Percentiles rank a stretch among this genome's conserved stretches.
Evolutionary conservation across 1,140 invertebrate species (phyloP).

Genomic region (Drosophila tristis): DNA sequence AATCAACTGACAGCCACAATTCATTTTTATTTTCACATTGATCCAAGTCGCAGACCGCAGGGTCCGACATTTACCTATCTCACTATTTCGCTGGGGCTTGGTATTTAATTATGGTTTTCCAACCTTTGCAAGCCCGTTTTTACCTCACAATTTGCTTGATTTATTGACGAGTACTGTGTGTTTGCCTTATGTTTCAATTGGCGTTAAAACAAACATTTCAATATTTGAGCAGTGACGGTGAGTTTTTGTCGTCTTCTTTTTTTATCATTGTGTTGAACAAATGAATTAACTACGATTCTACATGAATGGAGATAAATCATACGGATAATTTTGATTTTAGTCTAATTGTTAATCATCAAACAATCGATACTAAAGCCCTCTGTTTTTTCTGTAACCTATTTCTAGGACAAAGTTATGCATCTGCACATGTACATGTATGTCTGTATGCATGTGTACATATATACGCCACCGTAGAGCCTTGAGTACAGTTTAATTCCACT

Average conservation of each 20-base stretch:
- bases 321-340: too few species aligned
- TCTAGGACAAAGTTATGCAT: too few species aligned
- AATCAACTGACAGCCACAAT: slow-evolving; percentile 1
- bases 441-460: too few species aligned
- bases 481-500: too few species aligned
- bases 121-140: slow-evolving; percentile 33
- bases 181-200: slow-evolving; percentile 45
- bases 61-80: slow-evolving; percentile 27
- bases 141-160: slow-evolving; percentile 33
- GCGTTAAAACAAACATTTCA: slow-evolving; percentile 63
- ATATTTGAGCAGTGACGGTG: slow-evolving; percentile 35
- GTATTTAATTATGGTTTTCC: slow-evolving; percentile 67
- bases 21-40: slow-evolving; percentile 41
- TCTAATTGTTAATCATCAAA: too few species aligned
- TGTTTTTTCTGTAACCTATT: too few species aligned
- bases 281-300: too few species aligned
- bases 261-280: slow-evolving; percentile 1
- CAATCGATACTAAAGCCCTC: too few species aligned
- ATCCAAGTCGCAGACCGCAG: slow-evolving; percentile 39
- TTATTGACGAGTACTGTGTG: slow-evolving; percentile 27
- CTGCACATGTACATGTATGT: too few species aligned
- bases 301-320: too few species aligned
- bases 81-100: slow-evolving; percentile 2
- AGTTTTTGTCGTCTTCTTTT: slow-evolving; percentile 18
- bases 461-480: too few species aligned